Base-by-base conservation (phyloP, 1,140 invertebrate species). In the Teleogryllus occipitalis region DNA sequence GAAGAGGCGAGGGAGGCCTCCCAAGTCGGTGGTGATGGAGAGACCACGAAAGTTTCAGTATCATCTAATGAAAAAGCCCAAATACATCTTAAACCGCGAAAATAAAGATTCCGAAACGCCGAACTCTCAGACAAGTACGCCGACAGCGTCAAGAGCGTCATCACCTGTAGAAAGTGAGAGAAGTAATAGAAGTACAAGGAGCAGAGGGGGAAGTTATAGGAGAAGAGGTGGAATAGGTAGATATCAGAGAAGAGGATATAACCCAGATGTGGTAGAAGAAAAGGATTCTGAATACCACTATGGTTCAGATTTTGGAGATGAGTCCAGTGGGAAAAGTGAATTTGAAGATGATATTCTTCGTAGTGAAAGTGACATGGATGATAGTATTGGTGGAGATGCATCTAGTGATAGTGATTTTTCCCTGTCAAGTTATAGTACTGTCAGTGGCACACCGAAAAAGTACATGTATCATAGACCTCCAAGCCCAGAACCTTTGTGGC, bases 41-140 rank as follows among this genome's bases (percentile, higher is more conserved):
- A 91, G 92, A 84, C 91, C 92, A 82, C 92, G 91, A 84, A 94
- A 93, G 88, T 95, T 94, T 87, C 93, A 94, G 85, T 95, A 93
- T 87, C 92, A 95, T 88, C 88, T 96, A 84, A 90, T 96, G 85
- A 96, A 96, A 87, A 97, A 97, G 87, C 95, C 96, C 10, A 96
- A 96, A 90, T 97, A 96, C 87, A 89, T 96, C 83, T 88, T 91
- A 86, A 90, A 90, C 83, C 89, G 91, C 85, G 86, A 85, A 76
- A 90, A 89, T 84, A 90, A 89, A 83, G 92, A 90, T 81, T 88
- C 89, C 4, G 89, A 92, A 83, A 93, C 91, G 18, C 84, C 90
- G 15, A 88, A 85, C 77, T 89, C 89, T 7, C 87, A 93, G 83
- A 88, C 90, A 22, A 93, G 93, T 83, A 95, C 95, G 12, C 94